Base-by-base conservation (phyloP, 2,113 vertebrate species). In the Aspiorhynchus laticeps region DNA sequence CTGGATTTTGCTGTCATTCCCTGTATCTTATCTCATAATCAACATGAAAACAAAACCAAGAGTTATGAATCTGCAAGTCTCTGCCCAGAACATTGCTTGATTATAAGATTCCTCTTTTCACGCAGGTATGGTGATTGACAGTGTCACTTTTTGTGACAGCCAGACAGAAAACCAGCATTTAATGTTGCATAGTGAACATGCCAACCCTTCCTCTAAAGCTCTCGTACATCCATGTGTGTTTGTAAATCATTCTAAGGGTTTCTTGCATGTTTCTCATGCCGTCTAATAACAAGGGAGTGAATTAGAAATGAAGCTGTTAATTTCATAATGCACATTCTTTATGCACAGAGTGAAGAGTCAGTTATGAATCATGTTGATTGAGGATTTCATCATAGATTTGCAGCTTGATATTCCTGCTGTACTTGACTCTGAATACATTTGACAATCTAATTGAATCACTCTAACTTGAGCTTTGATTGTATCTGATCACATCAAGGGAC, bases 11-110 rank as follows among this genome's bases (percentile, higher is more conserved):
- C 15, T 65, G 48, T 21, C 69, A 63, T 86, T 86, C 80, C 56
- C 38, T 11, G 8, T 38, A 61, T 84, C 80, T 86, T 86, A 88
- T 90, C 85, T 88, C 5, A 11, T n/a, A n/a, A 76, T 80, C 31
- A n/a, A 15, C 56, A 21, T n/a, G 75, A 46, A 89, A 81, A 65
- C 43, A 67, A 80, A 87, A 48, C 11, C 10, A 0, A 17, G 15
- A 48, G 9, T 46, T 31, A 53, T 43, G 24, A 28, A 19, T 33
- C 38, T 71, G 28, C 19, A 73, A 19, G 46, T 6, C 56, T 31
- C 59, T 56, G 28, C n/a, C 26, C 19, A 65, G 19, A 38, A 36
- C 10, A 69, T 33, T 79, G 83, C 12, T 53, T 86, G 28, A 86
- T 84, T 36, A 86, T 80, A 74, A 38, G 59, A 84, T 81, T 69